Conservation (phyloP, 2,113 vertebrate genomes). For the Pseudorhombus dupliciocellatus region DNA sequence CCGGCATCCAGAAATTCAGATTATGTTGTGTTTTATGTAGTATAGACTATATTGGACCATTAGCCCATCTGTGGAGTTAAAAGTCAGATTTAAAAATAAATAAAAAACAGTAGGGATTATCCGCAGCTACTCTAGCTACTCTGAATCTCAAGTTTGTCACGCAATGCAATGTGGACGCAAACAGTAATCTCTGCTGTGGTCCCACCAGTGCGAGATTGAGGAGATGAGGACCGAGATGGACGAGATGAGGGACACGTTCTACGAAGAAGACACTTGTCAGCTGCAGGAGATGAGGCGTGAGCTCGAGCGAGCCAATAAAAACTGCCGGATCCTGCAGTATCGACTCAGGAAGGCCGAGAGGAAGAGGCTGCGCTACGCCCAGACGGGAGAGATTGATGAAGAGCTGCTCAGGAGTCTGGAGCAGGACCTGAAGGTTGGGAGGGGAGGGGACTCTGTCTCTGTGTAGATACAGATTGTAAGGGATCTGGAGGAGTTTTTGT, state of each 20-base stretch:
- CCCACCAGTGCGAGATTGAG: slow-evolving; percentile 89
- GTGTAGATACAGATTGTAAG: neutral
- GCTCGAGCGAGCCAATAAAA: slow-evolving; percentile 97
- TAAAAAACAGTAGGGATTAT: neutral
- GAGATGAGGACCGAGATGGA: slow-evolving; percentile 98
- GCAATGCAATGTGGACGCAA: neutral
- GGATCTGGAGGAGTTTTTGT: neutral
- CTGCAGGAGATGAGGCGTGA: slow-evolving; percentile 98
- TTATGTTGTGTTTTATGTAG: neutral
- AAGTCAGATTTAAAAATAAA: neutral
- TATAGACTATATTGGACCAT: neutral
- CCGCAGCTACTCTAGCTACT: too few species aligned
- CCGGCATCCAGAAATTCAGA: neutral
- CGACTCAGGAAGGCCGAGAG: slow-evolving; percentile 96
- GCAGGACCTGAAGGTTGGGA: slow-evolving; percentile 93
- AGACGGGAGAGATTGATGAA: slow-evolving; percentile 92
- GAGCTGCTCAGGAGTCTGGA: slow-evolving; percentile 95
- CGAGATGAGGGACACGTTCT: slow-evolving; percentile 98
- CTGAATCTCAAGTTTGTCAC: neutral
- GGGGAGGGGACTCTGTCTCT: slow-evolving; percentile 5
- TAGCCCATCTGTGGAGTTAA: neutral
- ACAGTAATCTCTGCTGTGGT: slow-evolving; percentile 4
- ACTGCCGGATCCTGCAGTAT: slow-evolving; percentile 98
- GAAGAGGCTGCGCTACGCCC: slow-evolving; percentile 91
- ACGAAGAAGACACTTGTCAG: slow-evolving; percentile 96